phyloP scores from a whole-genome alignment of 2,888 invertebrate species.

The Leistus spinibarbis region DNA sequence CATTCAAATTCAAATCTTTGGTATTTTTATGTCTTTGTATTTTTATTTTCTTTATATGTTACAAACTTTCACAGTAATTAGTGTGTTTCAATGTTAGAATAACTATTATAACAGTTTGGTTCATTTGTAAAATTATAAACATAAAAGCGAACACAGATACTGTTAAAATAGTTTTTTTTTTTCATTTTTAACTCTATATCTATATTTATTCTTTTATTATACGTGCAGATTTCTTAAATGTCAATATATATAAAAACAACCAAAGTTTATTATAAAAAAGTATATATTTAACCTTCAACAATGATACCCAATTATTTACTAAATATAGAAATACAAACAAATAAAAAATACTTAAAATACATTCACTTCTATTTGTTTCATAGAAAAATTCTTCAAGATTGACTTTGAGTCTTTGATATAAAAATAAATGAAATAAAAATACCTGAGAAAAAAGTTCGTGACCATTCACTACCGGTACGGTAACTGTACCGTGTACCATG shows the following conservation, averaged over 20 bases:
- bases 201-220: too few relatives aligned
- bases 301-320: too few relatives aligned
- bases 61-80: neutral
- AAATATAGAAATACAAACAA: neutral
- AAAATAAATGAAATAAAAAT: neutral
- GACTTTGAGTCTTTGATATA: neutral
- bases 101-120: neutral
- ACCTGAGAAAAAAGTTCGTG: neutral
- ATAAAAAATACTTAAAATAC: neutral
- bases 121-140: too few relatives aligned
- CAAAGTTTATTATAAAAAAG: too few relatives aligned
- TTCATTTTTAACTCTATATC: too few relatives aligned
- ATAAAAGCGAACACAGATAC: neutral
- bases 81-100: neutral
- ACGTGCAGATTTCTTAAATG: too few relatives aligned
- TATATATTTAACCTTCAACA: too few relatives aligned
- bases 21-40: neutral
- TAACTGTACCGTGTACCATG: neutral
- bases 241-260: neutral
- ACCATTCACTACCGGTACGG: neutral
- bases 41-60: neutral
- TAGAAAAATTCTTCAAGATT: neutral
- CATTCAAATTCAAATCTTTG: too few relatives aligned
- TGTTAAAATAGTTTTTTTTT: neutral
- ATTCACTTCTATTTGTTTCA: neutral